phyloP scores from a whole-genome alignment of 2,888 invertebrate genomes.

The Drosophila maculinotata region DNA sequence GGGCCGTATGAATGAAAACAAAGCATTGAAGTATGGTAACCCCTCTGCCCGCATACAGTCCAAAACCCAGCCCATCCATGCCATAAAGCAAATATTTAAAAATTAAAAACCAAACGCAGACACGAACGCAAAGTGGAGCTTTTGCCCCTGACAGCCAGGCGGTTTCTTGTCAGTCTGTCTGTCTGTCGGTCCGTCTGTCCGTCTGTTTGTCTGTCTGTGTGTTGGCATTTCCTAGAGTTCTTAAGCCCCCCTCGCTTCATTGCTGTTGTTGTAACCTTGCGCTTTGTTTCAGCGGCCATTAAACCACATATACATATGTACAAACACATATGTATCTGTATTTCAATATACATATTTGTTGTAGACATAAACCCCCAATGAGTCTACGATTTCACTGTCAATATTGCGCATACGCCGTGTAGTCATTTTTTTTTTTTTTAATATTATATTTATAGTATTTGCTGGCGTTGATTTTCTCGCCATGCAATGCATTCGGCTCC shows the following conservation, averaged over 20 bases:
- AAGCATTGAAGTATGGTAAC: conserved; percentile 47
- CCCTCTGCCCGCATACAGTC: not conserved
- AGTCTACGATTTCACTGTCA: conserved; percentile 78
- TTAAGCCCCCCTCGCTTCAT: conserved; percentile 47
- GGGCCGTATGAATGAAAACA: conserved; percentile 63
- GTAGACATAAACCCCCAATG: conserved; percentile 39
- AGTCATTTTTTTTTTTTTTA: conserved; percentile 26
- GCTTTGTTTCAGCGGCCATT: conserved; percentile 77
- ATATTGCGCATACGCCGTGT: conserved; percentile 72
- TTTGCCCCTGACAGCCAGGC: conserved; percentile 52
- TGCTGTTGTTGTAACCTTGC: conserved; percentile 64
- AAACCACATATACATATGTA: conserved; percentile 56
- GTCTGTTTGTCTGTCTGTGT: conserved; percentile 32
- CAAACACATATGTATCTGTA: conserved; percentile 13
- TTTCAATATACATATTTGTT: conserved; percentile 44
- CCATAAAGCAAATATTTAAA: conserved; percentile 66
- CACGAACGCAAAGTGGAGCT: conserved; percentile 58
- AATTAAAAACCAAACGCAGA: conserved; percentile 70
- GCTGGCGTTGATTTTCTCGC: conserved; percentile 37
- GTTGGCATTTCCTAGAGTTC: conserved; percentile 68
- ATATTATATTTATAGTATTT: conserved; percentile 59
- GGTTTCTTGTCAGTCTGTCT: conserved; percentile 18
- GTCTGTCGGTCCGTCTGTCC: conserved; percentile 27
- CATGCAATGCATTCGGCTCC: conserved; percentile 20
- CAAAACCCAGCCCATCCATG: conserved; percentile 6